phyloP scores from a whole-genome alignment of 1,140 invertebrate genomes.

The Drosophila elegans region DNA sequence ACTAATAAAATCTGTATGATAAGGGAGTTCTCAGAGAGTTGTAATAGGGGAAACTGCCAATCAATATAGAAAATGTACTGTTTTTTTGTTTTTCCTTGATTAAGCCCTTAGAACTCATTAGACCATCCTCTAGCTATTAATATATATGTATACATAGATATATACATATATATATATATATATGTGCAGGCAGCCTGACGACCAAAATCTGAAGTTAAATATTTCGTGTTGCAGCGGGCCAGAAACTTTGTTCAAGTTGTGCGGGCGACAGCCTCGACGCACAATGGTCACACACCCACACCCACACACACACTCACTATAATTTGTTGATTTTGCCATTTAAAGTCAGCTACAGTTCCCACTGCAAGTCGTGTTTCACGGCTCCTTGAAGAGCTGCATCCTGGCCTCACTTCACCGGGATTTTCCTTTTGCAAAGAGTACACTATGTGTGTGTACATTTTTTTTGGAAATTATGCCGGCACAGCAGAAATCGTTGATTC shows the following conservation, averaged over 20 bases:
- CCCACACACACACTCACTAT: slow-evolving; percentile 41
- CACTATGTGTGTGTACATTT: slow-evolving; percentile 36
- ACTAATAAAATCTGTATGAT: too few relatives aligned
- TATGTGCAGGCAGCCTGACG: slow-evolving; percentile 35
- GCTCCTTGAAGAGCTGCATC: slow-evolving; percentile 19
- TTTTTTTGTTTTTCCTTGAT: background rate
- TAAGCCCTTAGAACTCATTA: background rate
- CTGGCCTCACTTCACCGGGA: background rate
- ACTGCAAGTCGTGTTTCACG: background rate
- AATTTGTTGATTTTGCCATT: slow-evolving; percentile 78
- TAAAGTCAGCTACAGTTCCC: slow-evolving; percentile 46
- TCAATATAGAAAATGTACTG: too few relatives aligned
- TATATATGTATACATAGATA: slow-evolving; percentile 10
- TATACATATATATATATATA: slow-evolving; percentile 23
- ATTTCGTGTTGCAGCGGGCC: slow-evolving; percentile 60
- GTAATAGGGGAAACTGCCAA: too few relatives aligned
- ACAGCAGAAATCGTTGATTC: slow-evolving; percentile 80
- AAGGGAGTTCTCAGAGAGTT: too few relatives aligned
- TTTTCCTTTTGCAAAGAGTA: background rate
- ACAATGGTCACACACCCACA: slow-evolving; percentile 22
- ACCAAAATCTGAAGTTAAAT: slow-evolving; percentile 79
- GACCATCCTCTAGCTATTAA: background rate
- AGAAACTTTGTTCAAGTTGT: slow-evolving; percentile 56
- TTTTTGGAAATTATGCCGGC: slow-evolving; percentile 75
- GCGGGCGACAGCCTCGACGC: slow-evolving; percentile 46